Base-by-base conservation (phyloP, 1,140 invertebrate genomes). In the Chelonus insularis region DNA sequence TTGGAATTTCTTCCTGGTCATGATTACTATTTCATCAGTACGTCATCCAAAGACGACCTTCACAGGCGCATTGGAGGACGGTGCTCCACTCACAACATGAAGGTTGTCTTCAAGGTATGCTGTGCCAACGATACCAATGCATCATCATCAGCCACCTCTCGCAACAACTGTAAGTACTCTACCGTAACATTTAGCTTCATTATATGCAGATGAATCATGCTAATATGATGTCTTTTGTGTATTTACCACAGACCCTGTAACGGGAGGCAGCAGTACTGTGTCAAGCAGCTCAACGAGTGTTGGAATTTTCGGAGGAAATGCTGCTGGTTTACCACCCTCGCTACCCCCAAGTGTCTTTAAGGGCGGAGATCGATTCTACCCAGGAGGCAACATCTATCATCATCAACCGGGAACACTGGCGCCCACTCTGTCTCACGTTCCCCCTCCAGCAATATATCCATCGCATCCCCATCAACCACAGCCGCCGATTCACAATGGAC, bases 11-110 rank as follows among this genome's bases (percentile, higher is more conserved):
- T 92, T 69, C 94, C 95, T 63, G 94, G 95, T 60, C 92, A 94
- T 76, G 94, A 96, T 80, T 97, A 97, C 79, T 97, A 95, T 80
- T 96, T 97, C 82, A 96, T 97, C 82, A 95, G 93, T 85, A 93
- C 94, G 62, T 96, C 94, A 52, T 94, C 92, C 63, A 92, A 92
- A 77, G 92, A 95, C 73, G 93, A 95, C 74, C 81, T 96, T 67
- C 92, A 96, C 76, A 86, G 93, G 73, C 88, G 93, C 68, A 93
- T 95, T 76, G 93, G 94, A 43, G 93, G 93, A 39, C 87, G 93
- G 52, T 97, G 95, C 83, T 87, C 90, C 37, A 92, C 89, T 63
- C 89, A 96, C 77, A 95, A 96, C 83, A 97, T 96, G 94, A 96
- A 95, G 85, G 91, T 96, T 41, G 92, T 96, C 21, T 96, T 97